Conservation (phyloP, 2,888 invertebrate genomes). For the Griposia aprilina region DNA sequence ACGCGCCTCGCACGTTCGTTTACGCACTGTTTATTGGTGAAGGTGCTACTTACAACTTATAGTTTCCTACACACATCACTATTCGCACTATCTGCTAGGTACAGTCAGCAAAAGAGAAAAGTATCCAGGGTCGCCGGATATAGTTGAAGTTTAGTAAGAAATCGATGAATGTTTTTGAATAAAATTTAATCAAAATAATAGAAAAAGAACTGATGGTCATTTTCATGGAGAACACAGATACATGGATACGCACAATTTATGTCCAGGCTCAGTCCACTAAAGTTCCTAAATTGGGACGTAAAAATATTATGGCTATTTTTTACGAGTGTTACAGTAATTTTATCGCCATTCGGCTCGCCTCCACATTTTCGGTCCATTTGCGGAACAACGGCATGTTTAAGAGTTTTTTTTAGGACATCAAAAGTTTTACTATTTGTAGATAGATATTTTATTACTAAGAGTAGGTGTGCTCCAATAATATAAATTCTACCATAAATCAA, state of each 20-base stretch:
- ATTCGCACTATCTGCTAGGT: constrained; percentile 30
- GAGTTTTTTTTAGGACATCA: constrained; percentile 62
- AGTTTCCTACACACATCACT: constrained; percentile 56
- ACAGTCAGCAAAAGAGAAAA: too few relatives aligned
- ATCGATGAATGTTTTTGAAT: too few relatives aligned
- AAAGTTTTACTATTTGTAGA: constrained; percentile 63
- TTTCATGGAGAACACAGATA: constrained; percentile 33
- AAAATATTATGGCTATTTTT: constrained; percentile 70
- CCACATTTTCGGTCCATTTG: constrained; percentile 67
- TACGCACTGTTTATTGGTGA: constrained; percentile 65
- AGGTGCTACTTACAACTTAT: constrained; percentile 59
- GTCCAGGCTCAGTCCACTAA: constrained; percentile 52
- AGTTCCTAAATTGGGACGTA: constrained; percentile 65
- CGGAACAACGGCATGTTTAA: constrained; percentile 65
- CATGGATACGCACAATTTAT: constrained; percentile 55
- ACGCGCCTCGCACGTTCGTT: constrained; percentile 45
- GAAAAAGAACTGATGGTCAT: too few relatives aligned
- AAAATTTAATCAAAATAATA: too few relatives aligned
- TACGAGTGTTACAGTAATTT: constrained; percentile 71
- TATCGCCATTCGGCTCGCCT: constrained; percentile 66
- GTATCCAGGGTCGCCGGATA: too few relatives aligned
- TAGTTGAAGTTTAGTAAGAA: too few relatives aligned
- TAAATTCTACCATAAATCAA: constrained; percentile 49
- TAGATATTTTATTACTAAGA: constrained; percentile 56
- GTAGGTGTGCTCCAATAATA: constrained; percentile 50